Base-by-base conservation (phyloP, 2,113 vertebrate species). In the Ophiodon elongatus region DNA sequence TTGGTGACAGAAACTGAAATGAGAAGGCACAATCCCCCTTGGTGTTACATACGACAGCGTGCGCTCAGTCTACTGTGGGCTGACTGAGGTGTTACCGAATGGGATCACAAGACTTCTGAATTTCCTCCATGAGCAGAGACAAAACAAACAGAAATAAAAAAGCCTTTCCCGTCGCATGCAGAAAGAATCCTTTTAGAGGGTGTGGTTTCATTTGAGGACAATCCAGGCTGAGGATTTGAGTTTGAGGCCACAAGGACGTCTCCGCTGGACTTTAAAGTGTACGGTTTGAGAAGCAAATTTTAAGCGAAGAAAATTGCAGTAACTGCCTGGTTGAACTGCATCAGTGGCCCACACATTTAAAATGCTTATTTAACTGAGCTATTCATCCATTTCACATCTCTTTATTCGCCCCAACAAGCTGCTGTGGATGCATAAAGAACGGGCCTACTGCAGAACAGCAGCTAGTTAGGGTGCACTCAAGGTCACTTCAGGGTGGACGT, bases 1-100 rank as follows among this genome's bases (percentile, higher is more conserved):
- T 76, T 31, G 4, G 50, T 63, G 77, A 76, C 56, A 79, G 73
- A 74, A 59, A 35, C 8, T 37, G 17, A 72, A 79, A 77, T 62
- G 37, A 62, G 21, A 60, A 68, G 14, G 31, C 29, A 9, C 50
- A 15, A 10, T 65, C 33, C 13, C 33, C 13, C 35, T 68, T 14
- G 2, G 29, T 68, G 54, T 69, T 64, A 4, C n/a, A n/a, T 3
- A 17, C 59, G 31, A 78, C 67, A 81, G 78, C 78, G 39, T 64
- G 54, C 64, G 45, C 37, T 1, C 35, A 63, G 47, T 59, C 1
- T 2, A 2, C 35, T 60, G 73, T n/a, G 47, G 69, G 74, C 33
- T 43, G 72, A 37, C 23, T 14, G 63, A 83, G 4, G 25, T 65
- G 47, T 57, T 43, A 60, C 52, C 60, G 41, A 47, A 43, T 78